These are phyloP conservation scores for Bursaphelenchus okinawaensis DNA, from an alignment of 2,888 invertebrate genomes.

Conservation along the genomic window DNA sequence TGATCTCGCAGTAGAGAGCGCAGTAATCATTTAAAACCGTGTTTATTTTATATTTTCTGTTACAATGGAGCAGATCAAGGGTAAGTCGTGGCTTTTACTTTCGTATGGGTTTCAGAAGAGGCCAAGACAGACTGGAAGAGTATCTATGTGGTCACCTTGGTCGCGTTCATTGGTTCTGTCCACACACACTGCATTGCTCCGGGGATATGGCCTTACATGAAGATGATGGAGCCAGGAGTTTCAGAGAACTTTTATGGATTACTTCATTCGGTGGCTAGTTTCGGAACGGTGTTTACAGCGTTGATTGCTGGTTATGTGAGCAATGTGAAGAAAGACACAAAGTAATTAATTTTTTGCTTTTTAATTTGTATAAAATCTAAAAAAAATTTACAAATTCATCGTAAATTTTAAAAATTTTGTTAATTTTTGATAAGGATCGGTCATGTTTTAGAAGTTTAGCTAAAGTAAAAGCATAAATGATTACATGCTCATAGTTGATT, in stretches of 20 bases:
- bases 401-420: no score
- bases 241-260: conserved; percentile 30
- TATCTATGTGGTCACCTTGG: not conserved
- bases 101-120: not conserved
- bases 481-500: no score
- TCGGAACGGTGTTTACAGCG: conserved; percentile 26
- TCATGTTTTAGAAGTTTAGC: no score
- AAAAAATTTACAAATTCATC: no score
- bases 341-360: conserved; percentile 11
- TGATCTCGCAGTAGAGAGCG: not conserved
- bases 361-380: no score
- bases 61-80: not conserved
- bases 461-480: no score
- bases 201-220: conserved; percentile 27
- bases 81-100: not conserved
- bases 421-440: no score
- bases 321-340: conserved; percentile 20
- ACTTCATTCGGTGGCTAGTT: conserved; percentile 22
- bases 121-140: conserved; percentile 1
- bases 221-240: not conserved
- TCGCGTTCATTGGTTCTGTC: conserved; percentile 17
- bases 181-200: conserved; percentile 23
- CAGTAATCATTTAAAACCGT: no score
- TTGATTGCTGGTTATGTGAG: conserved; percentile 20
- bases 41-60: not conserved